Evolutionary conservation across 2,888 invertebrate species (phyloP), one percentile per base, ranked within the genome.

Genomic region (Drosophila atripex): DNA sequence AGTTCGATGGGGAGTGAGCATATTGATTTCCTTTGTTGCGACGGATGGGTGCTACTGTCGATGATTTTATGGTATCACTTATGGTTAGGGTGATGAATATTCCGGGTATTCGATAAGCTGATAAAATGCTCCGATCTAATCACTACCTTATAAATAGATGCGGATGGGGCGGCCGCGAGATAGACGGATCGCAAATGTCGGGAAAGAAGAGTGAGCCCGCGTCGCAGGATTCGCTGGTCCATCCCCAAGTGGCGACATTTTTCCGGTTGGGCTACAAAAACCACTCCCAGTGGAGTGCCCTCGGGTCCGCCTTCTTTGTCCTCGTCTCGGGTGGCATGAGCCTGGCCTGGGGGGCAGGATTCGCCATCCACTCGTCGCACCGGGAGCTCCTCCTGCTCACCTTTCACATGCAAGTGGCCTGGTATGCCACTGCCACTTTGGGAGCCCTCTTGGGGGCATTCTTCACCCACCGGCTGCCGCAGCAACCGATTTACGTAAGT

Each of bases 301-400:
- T 82, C 6, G 71, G 78, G 1, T 70, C 88, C 1, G 87, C 76
- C 3, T 58, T 77, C 0, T 69, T 89, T 12, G 77, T 90, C 51
- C 83, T 90, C 21, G 54, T 80, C 30, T 85, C 90, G 1, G 90
- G 88, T 5, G 90, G 90, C 46, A 90, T 90, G 90, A 88, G 77
- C 32, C 68, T 80, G 35, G 85, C 88, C 30, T 89, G 89, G 89
- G 78, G 88, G 0, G 75, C 74, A 0, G 89, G 88, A 9, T 84
- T 89, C 14, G 89, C 88, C 0, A 55, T 59, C 1, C 88, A 88
- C 2, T 83, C 86, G 3, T 12, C 21, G 2, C 85, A 82, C 35
- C 46, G 51, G n/a, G 68, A 86, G n/a, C 59, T 55, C 5, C 68
- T 77, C 0, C 28, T 46, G 16, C 28, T 28, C 28, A 71, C 60